Conservation (phyloP, 2,888 invertebrate genomes). For the Sipha maydis region DNA sequence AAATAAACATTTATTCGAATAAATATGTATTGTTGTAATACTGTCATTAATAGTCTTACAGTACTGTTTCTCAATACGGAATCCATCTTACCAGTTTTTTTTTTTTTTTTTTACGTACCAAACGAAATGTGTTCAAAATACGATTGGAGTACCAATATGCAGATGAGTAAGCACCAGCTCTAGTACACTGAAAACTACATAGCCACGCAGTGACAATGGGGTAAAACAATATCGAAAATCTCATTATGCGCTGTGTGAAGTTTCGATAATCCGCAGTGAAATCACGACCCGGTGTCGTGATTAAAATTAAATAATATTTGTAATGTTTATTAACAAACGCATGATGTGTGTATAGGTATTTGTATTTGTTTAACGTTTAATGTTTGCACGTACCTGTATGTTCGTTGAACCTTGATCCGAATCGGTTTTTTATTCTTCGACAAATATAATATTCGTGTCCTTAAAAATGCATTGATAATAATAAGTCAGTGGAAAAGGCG, state of each 20-base stretch:
- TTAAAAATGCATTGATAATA: constrained; percentile 26
- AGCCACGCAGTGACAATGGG: neutral
- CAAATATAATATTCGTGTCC: constrained; percentile 43
- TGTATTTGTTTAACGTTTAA: constrained; percentile 5
- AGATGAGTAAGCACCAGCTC: too few relatives aligned
- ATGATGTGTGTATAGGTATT: neutral
- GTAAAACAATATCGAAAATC: constrained; percentile 9
- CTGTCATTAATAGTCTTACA: too few relatives aligned
- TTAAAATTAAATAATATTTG: constrained; percentile 43
- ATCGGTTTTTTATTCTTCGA: constrained; percentile 22
- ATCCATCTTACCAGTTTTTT: too few relatives aligned
- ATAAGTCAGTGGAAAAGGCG: neutral
- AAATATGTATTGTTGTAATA: too few relatives aligned
- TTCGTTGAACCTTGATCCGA: constrained; percentile 59
- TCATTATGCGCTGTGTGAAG: constrained; percentile 11
- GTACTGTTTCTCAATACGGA: too few relatives aligned
- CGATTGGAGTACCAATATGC: too few relatives aligned
- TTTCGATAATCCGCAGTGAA: constrained; percentile 40
- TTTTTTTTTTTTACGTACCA: too few relatives aligned
- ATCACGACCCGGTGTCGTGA: constrained; percentile 53
- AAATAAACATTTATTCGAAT: too few relatives aligned
- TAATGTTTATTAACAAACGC: constrained; percentile 13
- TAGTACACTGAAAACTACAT: too few relatives aligned
- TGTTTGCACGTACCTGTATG: neutral
- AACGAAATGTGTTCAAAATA: too few relatives aligned